Evolutionary conservation across 2,113 vertebrate species (phyloP).

Genomic region (Pedionomus torquatus): DNA sequence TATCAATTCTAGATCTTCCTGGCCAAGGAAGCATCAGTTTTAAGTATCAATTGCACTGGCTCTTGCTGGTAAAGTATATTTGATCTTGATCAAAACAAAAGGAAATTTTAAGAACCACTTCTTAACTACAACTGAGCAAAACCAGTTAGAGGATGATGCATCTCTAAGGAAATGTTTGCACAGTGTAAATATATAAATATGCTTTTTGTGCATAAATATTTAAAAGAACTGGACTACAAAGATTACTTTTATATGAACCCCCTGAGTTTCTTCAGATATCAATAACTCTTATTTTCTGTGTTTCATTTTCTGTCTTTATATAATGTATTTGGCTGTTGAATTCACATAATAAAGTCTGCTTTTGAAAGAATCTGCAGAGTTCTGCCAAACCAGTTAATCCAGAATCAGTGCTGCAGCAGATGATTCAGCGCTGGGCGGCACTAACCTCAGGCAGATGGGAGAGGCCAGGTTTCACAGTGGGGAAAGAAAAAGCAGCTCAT

Average conservation of each 20-base stretch:
- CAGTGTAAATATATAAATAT: constrained; percentile 68
- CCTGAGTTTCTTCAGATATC: constrained; percentile 52
- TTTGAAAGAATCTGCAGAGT: neutral
- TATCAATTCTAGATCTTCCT: neutral
- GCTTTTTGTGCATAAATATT: constrained; percentile 73
- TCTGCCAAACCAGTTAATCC: neutral
- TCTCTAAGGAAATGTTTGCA: constrained; percentile 33
- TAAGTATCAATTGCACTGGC: neutral
- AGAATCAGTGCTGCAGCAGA: neutral
- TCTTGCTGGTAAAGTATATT: neutral
- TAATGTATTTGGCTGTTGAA: constrained; percentile 59
- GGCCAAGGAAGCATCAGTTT: neutral
- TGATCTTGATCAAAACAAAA: neutral
- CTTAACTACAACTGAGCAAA: neutral
- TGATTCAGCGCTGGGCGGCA: neutral
- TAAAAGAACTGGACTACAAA: constrained; percentile 73
- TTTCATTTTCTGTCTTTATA: constrained; percentile 53
- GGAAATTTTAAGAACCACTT: neutral
- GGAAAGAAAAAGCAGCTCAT: neutral
- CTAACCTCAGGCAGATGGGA: neutral
- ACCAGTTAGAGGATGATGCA: neutral
- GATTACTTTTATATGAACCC: constrained; percentile 68
- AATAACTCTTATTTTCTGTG: constrained; percentile 29
- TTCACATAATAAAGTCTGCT: constrained; percentile 73
- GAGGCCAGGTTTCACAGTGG: neutral